phyloP scores from a whole-genome alignment of 2,888 invertebrate species.

The Patella depressa region DNA sequence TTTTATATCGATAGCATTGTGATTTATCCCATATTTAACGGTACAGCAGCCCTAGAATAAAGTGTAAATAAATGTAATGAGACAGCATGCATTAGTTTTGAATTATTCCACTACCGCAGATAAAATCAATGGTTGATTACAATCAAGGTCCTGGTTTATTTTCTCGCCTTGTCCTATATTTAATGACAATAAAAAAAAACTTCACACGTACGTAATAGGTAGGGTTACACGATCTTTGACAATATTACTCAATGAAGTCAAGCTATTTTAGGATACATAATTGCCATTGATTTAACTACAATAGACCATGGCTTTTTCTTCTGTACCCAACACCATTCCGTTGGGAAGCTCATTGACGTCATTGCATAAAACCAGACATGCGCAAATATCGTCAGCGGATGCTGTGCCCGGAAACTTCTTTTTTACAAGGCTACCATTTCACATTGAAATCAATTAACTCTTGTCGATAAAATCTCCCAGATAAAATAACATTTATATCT shows the following conservation, averaged over 20 bases:
- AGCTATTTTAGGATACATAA: not conserved
- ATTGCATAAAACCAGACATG: slow-evolving; percentile 1
- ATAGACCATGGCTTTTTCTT: not conserved
- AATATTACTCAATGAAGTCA: not conserved
- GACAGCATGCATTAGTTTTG: too few relatives aligned
- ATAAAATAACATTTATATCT: not conserved
- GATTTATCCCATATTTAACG: too few relatives aligned
- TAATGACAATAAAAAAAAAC: too few relatives aligned
- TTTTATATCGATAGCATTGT: too few relatives aligned
- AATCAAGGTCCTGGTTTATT: too few relatives aligned
- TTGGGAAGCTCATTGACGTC: slow-evolving; percentile 6
- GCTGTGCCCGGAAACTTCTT: not conserved
- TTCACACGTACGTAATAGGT: too few relatives aligned
- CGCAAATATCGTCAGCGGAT: slow-evolving; percentile 2
- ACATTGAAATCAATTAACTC: slow-evolving; percentile 10
- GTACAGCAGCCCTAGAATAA: too few relatives aligned
- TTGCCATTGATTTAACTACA: slow-evolving; percentile 3
- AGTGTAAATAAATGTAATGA: too few relatives aligned
- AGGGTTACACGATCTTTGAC: too few relatives aligned
- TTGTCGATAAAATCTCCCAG: not conserved
- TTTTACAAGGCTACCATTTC: slow-evolving; percentile 7
- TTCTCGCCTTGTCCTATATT: too few relatives aligned
- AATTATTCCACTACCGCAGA: too few relatives aligned
- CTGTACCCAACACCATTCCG: not conserved
- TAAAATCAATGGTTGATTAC: too few relatives aligned